Base-by-base conservation (phyloP, 2,888 invertebrate species). In the Trisateles emortualis region DNA sequence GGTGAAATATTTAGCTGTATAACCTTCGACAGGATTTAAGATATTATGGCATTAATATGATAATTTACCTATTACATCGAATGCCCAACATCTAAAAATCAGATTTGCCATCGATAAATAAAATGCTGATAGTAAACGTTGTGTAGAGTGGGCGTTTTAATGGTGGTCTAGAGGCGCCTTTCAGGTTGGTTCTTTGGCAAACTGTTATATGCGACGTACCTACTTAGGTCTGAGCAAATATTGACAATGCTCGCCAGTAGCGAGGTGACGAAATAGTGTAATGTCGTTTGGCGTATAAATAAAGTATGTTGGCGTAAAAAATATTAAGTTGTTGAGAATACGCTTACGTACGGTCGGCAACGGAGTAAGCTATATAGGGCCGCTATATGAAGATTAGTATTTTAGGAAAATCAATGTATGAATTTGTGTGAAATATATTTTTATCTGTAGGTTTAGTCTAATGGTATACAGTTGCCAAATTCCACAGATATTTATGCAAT, bases 201-300 rank as follows among this genome's bases (percentile, higher is more conserved):
- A 64, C 55, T 68, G 53, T 53, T 43, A 56, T 57, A 52, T 65
- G 44, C 44, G 53, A 49, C 43, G 47, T 38, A 57, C 33, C 58
- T 63, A 64, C 61, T 59, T 33, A 73, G 65, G 49, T 67, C 53
- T 61, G 43, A 58, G 68, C 65, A 76, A 83, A 88, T 85, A 88
- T 88, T 88, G 82, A 80, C 80, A 67, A 54, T 59, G 68, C 67
- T 77, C 71, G 63, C 61, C 63, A 62, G 68, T 50, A 70, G 66
- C 59, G 52, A 58, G 63, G 55, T 71, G 67, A 71, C 63, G 64
- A 68, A 68, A n/a, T n/a, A n/a, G n/a, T n/a, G n/a, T n/a, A n/a
- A n/a, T n/a, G n/a, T 65, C 57, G 58, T 65, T 66, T 64, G 36
- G 64, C 62, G 42, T 67, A n/a, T n/a, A 74, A 73, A 71, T 68